These are phyloP conservation scores for Acanthochromis polyacanthus DNA, from an alignment of 2,113 vertebrate species.

Conservation along the genomic window DNA sequence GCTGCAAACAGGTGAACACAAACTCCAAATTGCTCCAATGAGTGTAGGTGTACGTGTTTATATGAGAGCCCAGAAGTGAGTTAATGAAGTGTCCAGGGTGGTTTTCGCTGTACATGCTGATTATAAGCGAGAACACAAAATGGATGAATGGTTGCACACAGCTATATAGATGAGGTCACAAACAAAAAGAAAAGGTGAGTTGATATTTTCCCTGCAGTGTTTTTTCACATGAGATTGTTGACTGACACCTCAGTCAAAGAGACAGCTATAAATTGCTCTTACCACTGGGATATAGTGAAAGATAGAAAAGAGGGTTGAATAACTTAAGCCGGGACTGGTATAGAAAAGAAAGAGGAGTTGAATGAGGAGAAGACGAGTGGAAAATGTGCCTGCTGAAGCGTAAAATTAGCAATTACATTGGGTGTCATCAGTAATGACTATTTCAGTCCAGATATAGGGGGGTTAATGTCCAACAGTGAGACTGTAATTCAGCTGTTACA, in stretches of 20 bases:
- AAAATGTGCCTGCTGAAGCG: slow-evolving; percentile 94
- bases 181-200: neutral
- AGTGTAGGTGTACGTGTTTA: slow-evolving; percentile 34
- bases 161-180: neutral
- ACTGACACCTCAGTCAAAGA: slow-evolving; percentile 57
- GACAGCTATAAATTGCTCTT: slow-evolving; percentile 64
- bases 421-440: slow-evolving; percentile 97
- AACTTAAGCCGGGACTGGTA: slow-evolving; percentile 88
- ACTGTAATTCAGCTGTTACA: slow-evolving; percentile 93
- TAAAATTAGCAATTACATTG: slow-evolving; percentile 99
- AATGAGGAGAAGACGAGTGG: slow-evolving; percentile 78
- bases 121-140: slow-evolving; percentile 37
- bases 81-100: slow-evolving; percentile 54
- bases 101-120: slow-evolving; percentile 29
- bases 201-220: slow-evolving; percentile 37
- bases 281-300: slow-evolving; percentile 53
- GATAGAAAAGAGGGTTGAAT: slow-evolving; percentile 82
- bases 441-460: slow-evolving; percentile 94
- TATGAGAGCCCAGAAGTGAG: slow-evolving; percentile 21
- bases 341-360: slow-evolving; percentile 73
- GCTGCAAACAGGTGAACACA: slow-evolving; percentile 33
- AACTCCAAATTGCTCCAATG: slow-evolving; percentile 48
- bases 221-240: slow-evolving; percentile 44
- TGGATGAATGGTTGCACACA: slow-evolving; percentile 19
- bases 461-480: slow-evolving; percentile 91